phyloP scores from a whole-genome alignment of 2,797 vertebrate species.

The Rousettus madagascariensis region DNA sequence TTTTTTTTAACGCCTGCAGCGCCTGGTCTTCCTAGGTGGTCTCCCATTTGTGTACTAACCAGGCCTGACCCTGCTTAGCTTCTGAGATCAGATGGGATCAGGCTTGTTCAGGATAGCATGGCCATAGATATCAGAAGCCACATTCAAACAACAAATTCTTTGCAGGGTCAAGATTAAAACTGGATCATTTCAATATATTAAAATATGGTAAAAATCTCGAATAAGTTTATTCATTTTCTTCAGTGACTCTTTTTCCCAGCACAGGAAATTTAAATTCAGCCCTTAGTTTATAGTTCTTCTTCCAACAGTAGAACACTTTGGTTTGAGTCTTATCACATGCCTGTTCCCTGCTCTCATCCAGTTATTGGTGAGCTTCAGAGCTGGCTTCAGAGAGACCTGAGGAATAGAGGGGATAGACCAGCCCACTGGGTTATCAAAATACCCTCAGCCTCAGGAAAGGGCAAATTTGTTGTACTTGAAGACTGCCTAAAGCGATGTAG shows the following conservation, averaged over 20 bases:
- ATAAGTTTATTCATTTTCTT: slow-evolving; percentile 20
- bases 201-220: neutral
- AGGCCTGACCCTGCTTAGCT: no score
- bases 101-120: no score
- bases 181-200: neutral
- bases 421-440: neutral
- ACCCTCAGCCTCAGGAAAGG: neutral
- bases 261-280: neutral
- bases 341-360: neutral
- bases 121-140: neutral
- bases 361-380: neutral
- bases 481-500: neutral
- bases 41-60: no score
- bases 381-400: neutral
- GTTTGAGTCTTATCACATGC: neutral
- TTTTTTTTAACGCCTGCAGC: no score
- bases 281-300: neutral
- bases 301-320: neutral
- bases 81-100: no score
- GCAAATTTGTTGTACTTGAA: neutral
- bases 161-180: slow-evolving; percentile 21
- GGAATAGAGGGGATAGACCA: neutral
- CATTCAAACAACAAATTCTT: slow-evolving; percentile 35
- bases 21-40: no score
- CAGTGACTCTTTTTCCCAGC: neutral